Evolutionary conservation across 2,113 vertebrate species (phyloP), one percentile per base, ranked within the genome.

Genomic region (Eurypyga helias): DNA sequence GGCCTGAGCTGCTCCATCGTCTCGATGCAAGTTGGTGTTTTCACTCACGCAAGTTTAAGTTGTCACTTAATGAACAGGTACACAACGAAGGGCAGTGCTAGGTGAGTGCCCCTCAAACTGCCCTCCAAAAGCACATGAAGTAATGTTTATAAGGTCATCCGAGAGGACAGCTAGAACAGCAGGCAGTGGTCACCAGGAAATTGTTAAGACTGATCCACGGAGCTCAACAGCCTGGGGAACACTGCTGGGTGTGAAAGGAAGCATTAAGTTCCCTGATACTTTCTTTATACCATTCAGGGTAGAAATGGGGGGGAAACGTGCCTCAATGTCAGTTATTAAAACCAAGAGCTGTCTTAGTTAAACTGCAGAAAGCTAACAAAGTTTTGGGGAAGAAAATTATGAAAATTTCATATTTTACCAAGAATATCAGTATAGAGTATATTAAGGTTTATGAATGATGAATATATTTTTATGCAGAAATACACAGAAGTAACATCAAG

Each of bases 381-480:
- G 46, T 65, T 83, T 85, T 29, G 11, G n/a, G 36, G 49, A 72
- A 91, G 38, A 90, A 83, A 81, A 72, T 49, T 70, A 89, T 26
- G 54, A 86, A 58, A 41, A 58, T 73, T 48, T 70, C 8, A 0
- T 69, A 49, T 80, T 95, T 95, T 83, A 89, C 55, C 71, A 87
- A 84, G 64, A 96, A 89, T 81, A 89, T 75, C 36, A 75, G 36
- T 83, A 84, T 77, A 62, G 76, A 89, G 20, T 83, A 81, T 90
- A 70, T 62, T 83, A 70, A 62, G 16, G 16, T 91, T 81, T 95
- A 28, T 73, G 41, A 95, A 90, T 52, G 26, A 61, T 86, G 19
- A 86, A 51, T 93, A 58, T 77, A 90, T 95, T 87, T 94, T 87
- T 78, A 85, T 73, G 83, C 76, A 86, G 65, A 89, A 96, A 84